Percentiles rank a stretch among this genome's conserved stretches.
phyloP scores from a whole-genome alignment of 64 coral and sea anemone genomes.

The Stichodactyla helianthus region DNA sequence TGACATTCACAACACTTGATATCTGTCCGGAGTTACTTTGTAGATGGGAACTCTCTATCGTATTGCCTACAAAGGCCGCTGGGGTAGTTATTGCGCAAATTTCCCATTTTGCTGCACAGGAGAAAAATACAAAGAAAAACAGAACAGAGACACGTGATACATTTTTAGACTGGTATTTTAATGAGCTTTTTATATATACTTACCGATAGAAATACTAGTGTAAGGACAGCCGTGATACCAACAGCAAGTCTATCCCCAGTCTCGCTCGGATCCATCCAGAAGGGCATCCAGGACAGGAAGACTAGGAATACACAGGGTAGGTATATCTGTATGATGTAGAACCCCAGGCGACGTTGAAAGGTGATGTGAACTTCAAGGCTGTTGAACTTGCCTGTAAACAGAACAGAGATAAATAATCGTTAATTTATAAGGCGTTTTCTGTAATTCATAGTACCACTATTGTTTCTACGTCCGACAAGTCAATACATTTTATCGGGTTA shows the following conservation, averaged over 20 bases:
- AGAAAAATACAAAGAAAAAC: too few relatives aligned
- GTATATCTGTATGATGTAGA: conserved; percentile 45
- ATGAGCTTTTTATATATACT: neutral
- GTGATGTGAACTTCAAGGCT: conserved; percentile 33
- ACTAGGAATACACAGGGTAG: conserved; percentile 36
- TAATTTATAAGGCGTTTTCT: neutral
- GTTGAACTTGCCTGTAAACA: conserved; percentile 21
- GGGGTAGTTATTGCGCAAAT: too few relatives aligned
- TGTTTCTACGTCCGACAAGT: too few relatives aligned
- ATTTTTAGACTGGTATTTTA: neutral
- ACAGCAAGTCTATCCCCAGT: conserved; percentile 42
- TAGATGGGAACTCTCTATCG: too few relatives aligned
- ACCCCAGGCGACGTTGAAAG: conserved; percentile 53
- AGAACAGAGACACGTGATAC: too few relatives aligned
- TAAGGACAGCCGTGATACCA: conserved; percentile 45
- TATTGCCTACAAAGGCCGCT: too few relatives aligned
- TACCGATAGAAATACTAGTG: conserved; percentile 40
- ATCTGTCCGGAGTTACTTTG: too few relatives aligned
- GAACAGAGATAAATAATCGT: neutral
- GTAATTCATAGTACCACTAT: too few relatives aligned
- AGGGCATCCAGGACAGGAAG: conserved; percentile 45
- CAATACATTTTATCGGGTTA: too few relatives aligned
- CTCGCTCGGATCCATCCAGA: conserved; percentile 46
- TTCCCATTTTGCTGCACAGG: too few relatives aligned
- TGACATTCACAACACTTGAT: too few relatives aligned